Evolutionary conservation across 2,113 vertebrate genomes (phyloP), one percentile per base, ranked within the genome.

Genomic region (Gadus chalcogrammus): DNA sequence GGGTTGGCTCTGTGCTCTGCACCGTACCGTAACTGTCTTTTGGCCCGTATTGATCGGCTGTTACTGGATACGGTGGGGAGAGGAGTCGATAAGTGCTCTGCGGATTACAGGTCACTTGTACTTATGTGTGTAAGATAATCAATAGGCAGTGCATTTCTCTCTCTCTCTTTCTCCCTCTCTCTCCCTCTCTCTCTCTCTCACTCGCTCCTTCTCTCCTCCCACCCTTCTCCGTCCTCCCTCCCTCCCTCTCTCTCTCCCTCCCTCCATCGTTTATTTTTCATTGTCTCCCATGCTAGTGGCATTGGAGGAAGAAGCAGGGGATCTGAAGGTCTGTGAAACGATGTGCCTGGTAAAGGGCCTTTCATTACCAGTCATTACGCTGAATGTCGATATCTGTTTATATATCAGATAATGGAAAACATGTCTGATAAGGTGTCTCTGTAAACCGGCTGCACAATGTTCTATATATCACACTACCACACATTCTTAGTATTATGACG

Each of bases 21-120:
- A 82, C 79, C 66, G 84, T 90, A 89, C 91, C 80, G 89, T 91
- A 91, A 91, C 89, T 87, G 88, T 90, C 90, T 91, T 31, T 84
- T 91, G 88, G 80, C 68, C 71, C 4, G 63, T 82, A 93, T 90
- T 87, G 88, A 93, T 91, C 88, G 70, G 76, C 80, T 85, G 92
- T 93, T 89, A 93, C 88, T 90, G 91, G 82, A 89, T 91, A 72
- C 79, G 87, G 93, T 92, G 85, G 77, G 83, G 78, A 85, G 77
- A 89, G 84, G 91, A 93, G 89, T 91, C 90, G 88, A 83, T 93
- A 93, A 94, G 90, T 90, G 91, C 86, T 92, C 90, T 92, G 92
- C 89, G 91, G 88, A 91, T 90, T 91, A 90, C 89, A 94, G 91
- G 91, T 91, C 89, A 92, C 90, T 86, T 91, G 90, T 92, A 91